Evolutionary conservation across 2,888 invertebrate genomes (phyloP).

Genomic region (Sphaerophoria rueppellii): DNA sequence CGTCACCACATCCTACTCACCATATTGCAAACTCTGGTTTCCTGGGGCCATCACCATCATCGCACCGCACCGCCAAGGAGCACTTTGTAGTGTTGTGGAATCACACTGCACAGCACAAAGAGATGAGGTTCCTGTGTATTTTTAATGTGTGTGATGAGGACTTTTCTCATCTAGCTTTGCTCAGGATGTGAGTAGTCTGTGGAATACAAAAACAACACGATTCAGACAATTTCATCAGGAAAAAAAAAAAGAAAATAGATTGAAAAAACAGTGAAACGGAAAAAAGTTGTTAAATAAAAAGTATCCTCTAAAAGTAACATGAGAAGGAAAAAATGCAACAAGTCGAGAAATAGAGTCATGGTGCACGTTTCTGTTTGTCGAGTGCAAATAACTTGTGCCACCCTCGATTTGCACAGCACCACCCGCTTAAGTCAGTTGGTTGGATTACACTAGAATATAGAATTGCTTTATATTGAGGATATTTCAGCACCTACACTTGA

Average conservation of each 20-base stretch:
- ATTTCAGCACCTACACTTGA: constrained; percentile 4
- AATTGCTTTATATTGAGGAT: constrained; percentile 27
- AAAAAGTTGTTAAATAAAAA: constrained; percentile 18
- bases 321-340: constrained; percentile 62
- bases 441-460: constrained; percentile 24
- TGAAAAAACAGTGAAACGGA: not conserved
- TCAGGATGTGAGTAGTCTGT: not conserved
- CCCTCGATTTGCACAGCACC: not conserved
- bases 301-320: constrained; percentile 42
- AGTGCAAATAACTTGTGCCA: constrained; percentile 55
- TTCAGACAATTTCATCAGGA: constrained; percentile 57
- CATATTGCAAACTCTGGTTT: constrained; percentile 21
- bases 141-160: constrained; percentile 50
- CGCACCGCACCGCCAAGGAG: not conserved
- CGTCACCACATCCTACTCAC: constrained; percentile 40
- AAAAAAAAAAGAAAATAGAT: constrained; percentile 18
- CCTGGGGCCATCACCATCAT: not conserved
- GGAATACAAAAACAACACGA: constrained; percentile 30
- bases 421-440: constrained; percentile 2
- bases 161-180: constrained; percentile 38
- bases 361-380: constrained; percentile 66
- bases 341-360: constrained; percentile 64
- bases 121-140: constrained; percentile 57
- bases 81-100: constrained; percentile 47
- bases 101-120: constrained; percentile 56